Base-by-base conservation (phyloP, 1,140 invertebrate genomes). In the Drosophila persimilis region DNA sequence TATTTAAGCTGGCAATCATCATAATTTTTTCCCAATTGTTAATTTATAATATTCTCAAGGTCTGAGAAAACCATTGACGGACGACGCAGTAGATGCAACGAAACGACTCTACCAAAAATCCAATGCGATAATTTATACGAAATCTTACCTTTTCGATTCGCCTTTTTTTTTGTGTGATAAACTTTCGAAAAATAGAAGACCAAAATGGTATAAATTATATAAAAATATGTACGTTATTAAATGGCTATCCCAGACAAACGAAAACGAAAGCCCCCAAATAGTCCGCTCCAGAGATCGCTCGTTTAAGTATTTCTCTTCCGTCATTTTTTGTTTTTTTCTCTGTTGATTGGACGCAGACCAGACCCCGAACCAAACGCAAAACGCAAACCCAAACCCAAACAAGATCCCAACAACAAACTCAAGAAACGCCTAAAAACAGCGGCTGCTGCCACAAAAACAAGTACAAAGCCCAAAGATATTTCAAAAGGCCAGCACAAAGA, bases 351-450 rank as follows among this genome's bases (percentile, higher is more conserved):
- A 17, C 17, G 17, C 0, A 17, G 17, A 17, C 17, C 17, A 17
- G 17, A 17, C 17, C 17, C 17, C 17, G 17, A 17, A 0, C 17
- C 17, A 17, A 17, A 17, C 17, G 17, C 17, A 17, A 15, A 17
- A 50, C 50, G 56, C 61, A 77, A 66, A 63, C 58, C 15, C 15
- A 15, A 17, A 50, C 50, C 60, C 61, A 77, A 66, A 63, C 58
- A 51, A 60, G 62, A 78, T 73, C 53, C 44, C 44, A 15, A 22
- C 74, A 66, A 73, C 52, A 76, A 35, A 20, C 44, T 39, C 50
- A 74, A 74, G 77, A 79, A 80, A 79, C 64, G 65, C 71, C 71
- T 79, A 79, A 80, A 80, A 74, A 79, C 56, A 74, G 59, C 71
- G 60, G 69, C 56, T 56, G 54, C 65, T 67, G 63, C 65, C 41